Conservation (phyloP, 2,888 invertebrate genomes). For the Euproctis similis region DNA sequence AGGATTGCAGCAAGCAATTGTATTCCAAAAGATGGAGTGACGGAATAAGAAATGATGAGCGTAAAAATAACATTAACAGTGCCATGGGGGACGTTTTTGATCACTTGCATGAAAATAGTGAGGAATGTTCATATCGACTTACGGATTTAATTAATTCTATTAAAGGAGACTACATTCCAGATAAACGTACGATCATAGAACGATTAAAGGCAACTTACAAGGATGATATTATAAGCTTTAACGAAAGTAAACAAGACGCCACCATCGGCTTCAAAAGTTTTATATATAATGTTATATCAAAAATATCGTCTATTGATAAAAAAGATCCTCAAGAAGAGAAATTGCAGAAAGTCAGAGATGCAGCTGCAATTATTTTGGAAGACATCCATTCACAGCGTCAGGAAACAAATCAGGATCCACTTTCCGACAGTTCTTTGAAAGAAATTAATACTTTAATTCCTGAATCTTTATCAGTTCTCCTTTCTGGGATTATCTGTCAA, state of each 20-base stretch:
- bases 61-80: slow-evolving; percentile 10
- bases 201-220: slow-evolving; percentile 10
- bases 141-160: slow-evolving; percentile 9
- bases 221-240: slow-evolving; percentile 9
- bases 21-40: background rate
- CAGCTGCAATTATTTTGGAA: slow-evolving; percentile 16
- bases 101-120: slow-evolving; percentile 11
- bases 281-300: slow-evolving; percentile 11
- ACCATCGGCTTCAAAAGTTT: slow-evolving; percentile 10
- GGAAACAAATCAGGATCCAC: slow-evolving; percentile 10
- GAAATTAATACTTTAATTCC: slow-evolving; percentile 2
- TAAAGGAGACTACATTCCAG: slow-evolving; percentile 10
- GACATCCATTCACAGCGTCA: slow-evolving; percentile 11
- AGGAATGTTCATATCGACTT: slow-evolving; percentile 7
- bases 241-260: slow-evolving; percentile 6
- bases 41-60: background rate
- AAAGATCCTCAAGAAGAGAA: too few relatives aligned
- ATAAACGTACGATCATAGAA: slow-evolving; percentile 9
- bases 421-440: slow-evolving; percentile 11
- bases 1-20: too few relatives aligned
- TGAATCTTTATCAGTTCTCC: background rate
- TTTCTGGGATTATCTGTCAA: background rate
- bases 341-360: slow-evolving; percentile 9
- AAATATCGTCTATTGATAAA: slow-evolving; percentile 5
- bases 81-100: slow-evolving; percentile 9